These are phyloP conservation scores for Temnothorax rugatulus DNA, from an alignment of 2,888 invertebrate species.

Conservation along the genomic window DNA sequence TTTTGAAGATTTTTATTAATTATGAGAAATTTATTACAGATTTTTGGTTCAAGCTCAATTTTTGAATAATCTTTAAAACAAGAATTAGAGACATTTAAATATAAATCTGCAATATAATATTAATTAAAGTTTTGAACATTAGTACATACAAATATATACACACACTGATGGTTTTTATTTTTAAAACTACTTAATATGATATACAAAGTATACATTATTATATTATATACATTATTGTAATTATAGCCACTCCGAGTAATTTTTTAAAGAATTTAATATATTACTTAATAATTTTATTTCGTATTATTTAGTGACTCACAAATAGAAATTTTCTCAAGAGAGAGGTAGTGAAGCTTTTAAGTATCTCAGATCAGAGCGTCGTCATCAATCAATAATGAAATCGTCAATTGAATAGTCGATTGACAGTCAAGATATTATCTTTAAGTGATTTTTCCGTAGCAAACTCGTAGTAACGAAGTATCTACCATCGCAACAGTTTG, in stretches of 20 bases:
- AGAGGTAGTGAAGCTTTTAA: neutral
- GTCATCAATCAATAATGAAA: neutral
- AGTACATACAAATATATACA: neutral
- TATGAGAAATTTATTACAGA: neutral
- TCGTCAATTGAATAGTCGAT: neutral
- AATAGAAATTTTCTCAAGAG: neutral
- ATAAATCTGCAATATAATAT: neutral
- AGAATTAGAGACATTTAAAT: neutral
- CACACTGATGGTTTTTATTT: no score
- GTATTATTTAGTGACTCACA: neutral
- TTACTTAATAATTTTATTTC: no score
- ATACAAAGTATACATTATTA: no score
- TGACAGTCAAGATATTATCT: neutral
- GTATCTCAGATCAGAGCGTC: neutral
- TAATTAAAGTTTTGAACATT: neutral
- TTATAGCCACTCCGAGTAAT: no score
- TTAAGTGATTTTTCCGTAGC: neutral
- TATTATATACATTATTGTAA: neutral
- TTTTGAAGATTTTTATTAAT: constrained; percentile 1
- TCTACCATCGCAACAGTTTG: constrained; percentile 64
- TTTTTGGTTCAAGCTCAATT: neutral
- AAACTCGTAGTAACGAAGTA: constrained; percentile 56
- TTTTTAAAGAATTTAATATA: neutral
- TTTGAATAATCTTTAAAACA: neutral
- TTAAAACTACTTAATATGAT: no score